Base-by-base conservation (phyloP, 2,113 vertebrate species). In the Loxodonta africana region DNA sequence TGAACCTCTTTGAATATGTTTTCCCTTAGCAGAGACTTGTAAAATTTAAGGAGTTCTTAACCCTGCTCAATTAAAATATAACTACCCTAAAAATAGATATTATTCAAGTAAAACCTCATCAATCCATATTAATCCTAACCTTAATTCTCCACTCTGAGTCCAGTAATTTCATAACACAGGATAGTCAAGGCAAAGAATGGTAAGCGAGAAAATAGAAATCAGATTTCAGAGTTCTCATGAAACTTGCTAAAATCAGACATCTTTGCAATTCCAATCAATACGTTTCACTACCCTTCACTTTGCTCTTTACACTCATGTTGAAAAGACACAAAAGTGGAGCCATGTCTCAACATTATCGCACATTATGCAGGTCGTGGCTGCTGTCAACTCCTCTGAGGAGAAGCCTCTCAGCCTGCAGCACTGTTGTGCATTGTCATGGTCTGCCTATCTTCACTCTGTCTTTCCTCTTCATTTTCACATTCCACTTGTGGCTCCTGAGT, bases 401-500 rank as follows among this genome's bases (percentile, higher is more conserved):
- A 26, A 41, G 60, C 44, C 6, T 37, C 74, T 46, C 25, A 2
- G 46, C 74, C 74, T 26, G 37, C 23, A 25, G 63, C 3, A 0
- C 60, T 80, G 44, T 41, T 60, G 51, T 76, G 1, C 23, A 9
- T 57, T 6, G 67, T 78, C 25, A 25, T 0, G 1, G 28, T 21
- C 84, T 83, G n/a, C 25, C 2, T 41, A 30, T 62, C 26, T 90
- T 30, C 60, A 21, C 30, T 23, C 46, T 25, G 20, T 62, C 78
- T 76, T 91, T 26, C 28, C 37, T 94, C 37, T 88, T 93, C 7
- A 51, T 94, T 71, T 85, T 57, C 84, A 95, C 96, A 69, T 91
- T 62, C 60, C 30, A 44, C 51, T 73, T 44, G 18, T 46, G 51
- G 63, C 65, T 83, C 51, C 28, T 63, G 8, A 3, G 8, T 92